Evolutionary conservation across 2,113 vertebrate species (phyloP).

Genomic region (Halcyon senegalensis): DNA sequence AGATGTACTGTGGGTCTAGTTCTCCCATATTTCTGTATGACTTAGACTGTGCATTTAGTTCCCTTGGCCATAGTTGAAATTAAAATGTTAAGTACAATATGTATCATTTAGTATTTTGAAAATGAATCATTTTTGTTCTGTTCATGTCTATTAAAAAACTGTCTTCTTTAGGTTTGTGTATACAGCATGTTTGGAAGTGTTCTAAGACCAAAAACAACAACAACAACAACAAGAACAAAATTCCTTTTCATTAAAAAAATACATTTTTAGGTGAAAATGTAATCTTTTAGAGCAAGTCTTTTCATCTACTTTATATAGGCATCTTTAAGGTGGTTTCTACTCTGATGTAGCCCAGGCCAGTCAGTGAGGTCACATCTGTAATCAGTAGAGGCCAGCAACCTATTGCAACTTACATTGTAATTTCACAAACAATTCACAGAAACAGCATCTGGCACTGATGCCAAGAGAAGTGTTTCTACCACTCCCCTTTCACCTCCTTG

Average conservation of each 20-base stretch:
- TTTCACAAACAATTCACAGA: not conserved
- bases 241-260: not conserved
- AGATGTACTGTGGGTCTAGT: not conserved
- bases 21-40: not conserved
- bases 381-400: not conserved
- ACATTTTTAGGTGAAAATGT: not conserved
- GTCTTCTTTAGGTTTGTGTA: not conserved
- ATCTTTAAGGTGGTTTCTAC: not conserved
- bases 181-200: not conserved
- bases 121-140: not conserved
- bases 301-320: not conserved
- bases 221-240: not conserved
- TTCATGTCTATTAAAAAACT: not conserved
- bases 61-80: not conserved
- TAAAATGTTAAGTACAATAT: constrained; percentile 17
- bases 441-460: not conserved
- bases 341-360: not conserved
- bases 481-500: not conserved
- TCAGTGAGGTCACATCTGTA: not conserved
- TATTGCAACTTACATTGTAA: not conserved
- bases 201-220: not conserved
- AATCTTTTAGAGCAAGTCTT: not conserved
- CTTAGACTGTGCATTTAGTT: not conserved
- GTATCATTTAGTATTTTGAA: not conserved
- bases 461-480: not conserved